Conservation (phyloP, 2,113 vertebrate species). For the Pantherophis guttatus region DNA sequence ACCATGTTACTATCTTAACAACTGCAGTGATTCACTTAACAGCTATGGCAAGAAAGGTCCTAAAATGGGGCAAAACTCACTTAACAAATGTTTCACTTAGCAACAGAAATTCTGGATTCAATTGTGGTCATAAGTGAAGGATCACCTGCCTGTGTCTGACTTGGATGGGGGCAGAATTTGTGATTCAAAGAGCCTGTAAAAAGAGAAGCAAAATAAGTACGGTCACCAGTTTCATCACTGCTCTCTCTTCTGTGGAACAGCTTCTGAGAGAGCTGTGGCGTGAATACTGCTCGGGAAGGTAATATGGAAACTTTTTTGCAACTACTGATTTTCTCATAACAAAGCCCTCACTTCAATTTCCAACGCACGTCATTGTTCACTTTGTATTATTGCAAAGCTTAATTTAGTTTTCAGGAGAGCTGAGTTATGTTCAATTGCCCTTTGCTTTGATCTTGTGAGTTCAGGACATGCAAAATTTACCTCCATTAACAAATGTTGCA, state of each 20-base stretch:
- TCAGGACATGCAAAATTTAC: not conserved
- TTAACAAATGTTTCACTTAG: no score
- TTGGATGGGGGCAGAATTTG: no score
- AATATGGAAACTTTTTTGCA: not conserved
- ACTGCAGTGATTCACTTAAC: no score
- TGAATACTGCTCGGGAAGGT: not conserved
- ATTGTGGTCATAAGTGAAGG: no score
- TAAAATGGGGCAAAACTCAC: no score
- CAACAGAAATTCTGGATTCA: no score
- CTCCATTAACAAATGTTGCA: not conserved
- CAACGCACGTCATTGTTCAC: not conserved
- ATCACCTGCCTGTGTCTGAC: no score
- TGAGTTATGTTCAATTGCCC: not conserved
- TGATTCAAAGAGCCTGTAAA: not conserved
- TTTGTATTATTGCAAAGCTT: not conserved
- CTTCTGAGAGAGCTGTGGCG: not conserved
- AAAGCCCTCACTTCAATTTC: not conserved
- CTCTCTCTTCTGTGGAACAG: not conserved
- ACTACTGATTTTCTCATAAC: not conserved
- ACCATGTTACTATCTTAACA: no score
- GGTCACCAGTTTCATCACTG: not conserved
- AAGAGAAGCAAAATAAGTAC: not conserved
- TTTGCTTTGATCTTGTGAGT: constrained; percentile 4
- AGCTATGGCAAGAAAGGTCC: no score
- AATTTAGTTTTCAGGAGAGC: not conserved